A percentile compares a stretch with the other conserved stretches of the same genome.
Evolutionary conservation across 2,888 invertebrate species (phyloP).

Genomic region (Nycteola revayana): DNA sequence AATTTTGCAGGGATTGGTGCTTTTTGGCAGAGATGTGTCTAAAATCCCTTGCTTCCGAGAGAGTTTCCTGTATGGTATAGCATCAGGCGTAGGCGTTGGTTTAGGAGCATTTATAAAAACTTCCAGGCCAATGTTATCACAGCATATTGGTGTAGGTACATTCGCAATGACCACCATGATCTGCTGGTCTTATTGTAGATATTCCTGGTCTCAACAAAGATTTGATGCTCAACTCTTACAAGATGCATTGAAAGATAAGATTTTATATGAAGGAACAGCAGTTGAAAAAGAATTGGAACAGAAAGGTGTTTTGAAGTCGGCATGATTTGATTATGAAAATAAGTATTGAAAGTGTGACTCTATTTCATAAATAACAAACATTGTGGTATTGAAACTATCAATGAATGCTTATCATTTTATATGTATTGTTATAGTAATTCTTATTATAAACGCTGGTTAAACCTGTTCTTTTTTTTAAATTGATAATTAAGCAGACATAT

Average conservation of each 20-base stretch:
- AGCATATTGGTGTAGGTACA: slow-evolving; percentile 85
- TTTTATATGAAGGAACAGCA: slow-evolving; percentile 84
- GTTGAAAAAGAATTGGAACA: slow-evolving; percentile 72
- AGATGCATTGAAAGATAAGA: slow-evolving; percentile 83
- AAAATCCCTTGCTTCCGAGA: slow-evolving; percentile 91
- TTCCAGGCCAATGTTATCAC: slow-evolving; percentile 84
- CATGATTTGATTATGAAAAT: slow-evolving; percentile 18
- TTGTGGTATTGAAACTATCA: no score
- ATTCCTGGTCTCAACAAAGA: slow-evolving; percentile 84
- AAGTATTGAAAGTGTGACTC: no score
- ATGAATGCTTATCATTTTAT: no score
- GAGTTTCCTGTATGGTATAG: slow-evolving; percentile 88
- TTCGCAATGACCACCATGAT: slow-evolving; percentile 84
- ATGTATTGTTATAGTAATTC: no score
- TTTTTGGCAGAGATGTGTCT: slow-evolving; percentile 88
- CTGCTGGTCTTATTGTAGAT: slow-evolving; percentile 88
- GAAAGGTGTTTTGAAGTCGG: slow-evolving; percentile 66
- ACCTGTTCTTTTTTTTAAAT: no score
- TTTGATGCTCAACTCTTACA: slow-evolving; percentile 85
- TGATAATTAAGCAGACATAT: no score
- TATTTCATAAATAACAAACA: no score
- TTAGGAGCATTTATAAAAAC: slow-evolving; percentile 87
- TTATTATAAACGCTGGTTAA: no score
- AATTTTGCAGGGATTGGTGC: slow-evolving; percentile 77
- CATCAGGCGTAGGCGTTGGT: slow-evolving; percentile 86